Evolutionary conservation across 37 sponge, comb jelly and placozoan species (phyloP).

Genomic region (Halisarca cf. caerulea): DNA sequence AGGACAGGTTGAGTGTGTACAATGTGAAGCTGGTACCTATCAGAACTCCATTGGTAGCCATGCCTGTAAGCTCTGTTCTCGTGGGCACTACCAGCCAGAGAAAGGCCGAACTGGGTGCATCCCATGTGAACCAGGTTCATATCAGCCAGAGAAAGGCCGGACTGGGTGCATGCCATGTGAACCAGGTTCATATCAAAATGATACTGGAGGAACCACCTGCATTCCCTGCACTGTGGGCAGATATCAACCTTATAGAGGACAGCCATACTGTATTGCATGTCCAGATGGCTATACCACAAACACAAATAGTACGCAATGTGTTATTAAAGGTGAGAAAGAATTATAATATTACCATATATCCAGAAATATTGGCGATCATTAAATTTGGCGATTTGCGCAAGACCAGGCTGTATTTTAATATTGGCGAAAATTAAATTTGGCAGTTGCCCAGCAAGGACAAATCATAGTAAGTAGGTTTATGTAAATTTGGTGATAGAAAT

Average conservation of each 20-base stretch:
- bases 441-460: too few species aligned
- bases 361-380: too few species aligned
- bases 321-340: too few species aligned
- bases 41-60: neutral
- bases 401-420: too few species aligned
- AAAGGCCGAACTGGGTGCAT: neutral
- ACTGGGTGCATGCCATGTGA: neutral
- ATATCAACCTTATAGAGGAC: neutral
- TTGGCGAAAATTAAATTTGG: too few species aligned
- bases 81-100: neutral
- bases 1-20: neutral
- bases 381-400: too few species aligned
- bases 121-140: constrained; percentile 1
- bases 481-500: too few species aligned
- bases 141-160: neutral
- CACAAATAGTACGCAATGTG: too few species aligned
- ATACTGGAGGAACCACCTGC: neutral
- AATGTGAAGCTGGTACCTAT: neutral
- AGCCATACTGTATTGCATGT: neutral
- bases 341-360: too few species aligned
- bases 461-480: too few species aligned
- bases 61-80: neutral
- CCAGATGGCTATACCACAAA: neutral
- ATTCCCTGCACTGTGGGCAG: neutral
- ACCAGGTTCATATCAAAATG: neutral